Conservation (phyloP, 2,888 invertebrate species). For the Chloromyia formosa region DNA sequence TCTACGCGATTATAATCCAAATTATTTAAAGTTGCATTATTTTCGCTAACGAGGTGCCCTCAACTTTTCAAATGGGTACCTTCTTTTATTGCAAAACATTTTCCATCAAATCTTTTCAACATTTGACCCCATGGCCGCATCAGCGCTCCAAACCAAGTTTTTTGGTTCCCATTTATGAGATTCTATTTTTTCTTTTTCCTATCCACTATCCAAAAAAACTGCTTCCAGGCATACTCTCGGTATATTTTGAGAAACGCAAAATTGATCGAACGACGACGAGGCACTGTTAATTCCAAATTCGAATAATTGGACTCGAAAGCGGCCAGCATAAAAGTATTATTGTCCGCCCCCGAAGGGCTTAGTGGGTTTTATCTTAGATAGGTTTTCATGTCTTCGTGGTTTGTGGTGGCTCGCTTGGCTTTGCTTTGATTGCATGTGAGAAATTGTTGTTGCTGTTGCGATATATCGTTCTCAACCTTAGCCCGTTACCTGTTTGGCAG, state of each 20-base stretch:
- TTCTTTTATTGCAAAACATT: too few species aligned
- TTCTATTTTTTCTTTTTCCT: not conserved
- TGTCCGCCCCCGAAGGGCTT: constrained; percentile 36
- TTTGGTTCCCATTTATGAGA: too few species aligned
- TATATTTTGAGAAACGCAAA: not conserved
- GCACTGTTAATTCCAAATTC: constrained; percentile 8
- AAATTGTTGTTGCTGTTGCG: not conserved
- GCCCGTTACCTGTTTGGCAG: too few species aligned
- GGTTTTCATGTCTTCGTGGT: constrained; percentile 22
- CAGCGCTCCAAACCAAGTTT: too few species aligned
- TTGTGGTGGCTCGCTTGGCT: too few species aligned
- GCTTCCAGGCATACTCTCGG: not conserved
- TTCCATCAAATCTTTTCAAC: too few species aligned
- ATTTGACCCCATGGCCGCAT: too few species aligned
- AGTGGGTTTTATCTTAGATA: constrained; percentile 1
- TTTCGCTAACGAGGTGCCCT: too few species aligned
- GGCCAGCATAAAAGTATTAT: constrained; percentile 35
- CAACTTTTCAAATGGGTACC: too few species aligned
- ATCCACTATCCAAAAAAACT: not conserved
- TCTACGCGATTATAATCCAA: too few species aligned
- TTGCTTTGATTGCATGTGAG: not conserved
- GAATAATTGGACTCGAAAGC: constrained; percentile 31
- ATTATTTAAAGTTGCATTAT: too few species aligned
- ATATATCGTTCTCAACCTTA: not conserved
- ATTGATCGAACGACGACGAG: constrained; percentile 15